Conservation (phyloP, 2,888 invertebrate species). For the Poecilus cupreus region DNA sequence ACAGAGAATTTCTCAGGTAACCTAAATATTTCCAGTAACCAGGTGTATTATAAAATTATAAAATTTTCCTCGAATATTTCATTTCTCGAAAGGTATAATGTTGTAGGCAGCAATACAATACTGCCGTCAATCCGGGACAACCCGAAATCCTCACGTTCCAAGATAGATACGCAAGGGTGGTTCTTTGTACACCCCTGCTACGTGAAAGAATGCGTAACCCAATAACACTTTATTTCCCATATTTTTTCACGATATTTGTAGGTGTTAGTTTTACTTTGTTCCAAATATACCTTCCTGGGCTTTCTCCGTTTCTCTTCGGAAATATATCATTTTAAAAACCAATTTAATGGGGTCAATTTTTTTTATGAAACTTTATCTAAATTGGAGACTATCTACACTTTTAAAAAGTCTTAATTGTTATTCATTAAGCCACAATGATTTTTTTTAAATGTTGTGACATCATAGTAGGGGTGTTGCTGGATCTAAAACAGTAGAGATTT, state of each 20-base stretch:
- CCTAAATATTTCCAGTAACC: constrained; percentile 3
- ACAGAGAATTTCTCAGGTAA: constrained; percentile 28
- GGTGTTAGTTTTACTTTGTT: not conserved
- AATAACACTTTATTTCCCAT: constrained; percentile 26
- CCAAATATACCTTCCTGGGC: constrained; percentile 21
- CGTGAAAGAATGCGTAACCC: constrained; percentile 47
- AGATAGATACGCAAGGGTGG: constrained; percentile 15
- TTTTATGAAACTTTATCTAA: too few relatives aligned
- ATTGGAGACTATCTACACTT: too few relatives aligned
- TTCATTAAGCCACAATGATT: too few relatives aligned
- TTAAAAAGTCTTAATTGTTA: too few relatives aligned
- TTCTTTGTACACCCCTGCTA: constrained; percentile 29
- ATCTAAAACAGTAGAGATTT: too few relatives aligned
- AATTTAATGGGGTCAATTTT: too few relatives aligned
- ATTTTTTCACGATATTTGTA: not conserved
- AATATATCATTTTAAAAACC: not conserved
- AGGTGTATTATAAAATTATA: constrained; percentile 40
- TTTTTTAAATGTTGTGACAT: too few relatives aligned
- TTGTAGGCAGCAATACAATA: not conserved
- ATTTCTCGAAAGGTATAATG: not conserved
- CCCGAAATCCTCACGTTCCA: constrained; percentile 37
- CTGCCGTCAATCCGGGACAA: constrained; percentile 28
- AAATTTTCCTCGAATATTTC: constrained; percentile 17
- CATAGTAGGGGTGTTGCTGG: too few relatives aligned
- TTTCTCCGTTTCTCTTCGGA: not conserved